Base-by-base conservation (phyloP, 2,888 invertebrate species). In the Seira musarum region DNA sequence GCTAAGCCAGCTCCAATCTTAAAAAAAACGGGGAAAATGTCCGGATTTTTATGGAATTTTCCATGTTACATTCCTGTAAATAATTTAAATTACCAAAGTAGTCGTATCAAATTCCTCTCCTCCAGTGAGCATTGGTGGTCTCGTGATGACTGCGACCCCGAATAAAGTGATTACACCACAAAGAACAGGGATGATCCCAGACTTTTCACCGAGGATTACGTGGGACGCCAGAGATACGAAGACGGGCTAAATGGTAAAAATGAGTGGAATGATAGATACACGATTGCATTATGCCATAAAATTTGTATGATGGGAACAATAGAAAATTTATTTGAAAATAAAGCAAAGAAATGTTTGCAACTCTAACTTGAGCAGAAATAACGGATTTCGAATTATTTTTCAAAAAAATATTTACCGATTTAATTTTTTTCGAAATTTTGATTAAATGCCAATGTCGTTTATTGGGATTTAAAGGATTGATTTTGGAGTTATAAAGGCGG, bases 101-200 rank as follows among this genome's bases (percentile, higher is more conserved):
- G 85, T 53, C 1, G 63, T 60, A 24, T 86, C 83, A 24, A 83
- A 85, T 25, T 66, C 82, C 19, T 77, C 69, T n/a, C 75, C 82
- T 25, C 84, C 86, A 13, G 85, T 83, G 0, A 86, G 70, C 15
- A 85, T 74, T 6, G 86, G 84, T 3, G 86, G 86, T 53, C 86
- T 64, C 0, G 83, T 80, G 6, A 86, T 86, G 0, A 85, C 81
- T 0, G 22, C 79, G 5, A 86, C 83, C 1, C 86, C 86, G 10
- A 77, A n/a, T 5, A 86, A 30, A 8, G 83, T 85, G 2, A 83
- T 25, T 6, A 84, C 13, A 0, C 82, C 85, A 15, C 78, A 82
- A 5, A 86, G 0, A 8, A 85, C 71, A 0, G 86, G 83, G 0
- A 84, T 72, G n/a, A 86, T 19, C 0, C 86, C 86, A 30, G 83